Conservation (phyloP, 2,113 vertebrate species). For the Lophura nycthemera region DNA sequence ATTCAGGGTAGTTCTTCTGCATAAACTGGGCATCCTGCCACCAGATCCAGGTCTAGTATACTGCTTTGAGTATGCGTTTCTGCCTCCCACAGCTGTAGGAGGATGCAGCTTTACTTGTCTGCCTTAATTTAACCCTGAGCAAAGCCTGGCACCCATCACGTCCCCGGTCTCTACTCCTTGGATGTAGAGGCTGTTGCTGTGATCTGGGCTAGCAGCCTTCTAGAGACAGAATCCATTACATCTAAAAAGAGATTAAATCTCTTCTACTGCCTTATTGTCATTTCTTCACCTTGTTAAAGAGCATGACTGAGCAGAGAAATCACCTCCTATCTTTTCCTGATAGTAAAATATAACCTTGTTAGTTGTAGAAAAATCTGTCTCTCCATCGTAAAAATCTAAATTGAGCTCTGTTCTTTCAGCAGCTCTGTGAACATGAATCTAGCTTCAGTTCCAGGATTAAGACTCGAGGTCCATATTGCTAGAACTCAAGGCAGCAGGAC, state of each 20-base stretch:
- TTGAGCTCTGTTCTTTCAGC: not conserved
- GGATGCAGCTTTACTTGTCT: not conserved
- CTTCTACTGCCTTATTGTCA: not conserved
- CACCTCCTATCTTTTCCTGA: not conserved
- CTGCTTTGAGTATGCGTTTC: not conserved
- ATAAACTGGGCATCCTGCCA: conserved; percentile 58
- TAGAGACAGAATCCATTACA: not conserved
- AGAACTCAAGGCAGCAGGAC: conserved; percentile 9
- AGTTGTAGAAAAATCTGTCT: not conserved
- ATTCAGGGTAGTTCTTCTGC: conserved; percentile 61
- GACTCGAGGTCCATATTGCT: conserved; percentile 40
- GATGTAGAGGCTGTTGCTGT: not conserved
- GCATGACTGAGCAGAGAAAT: not conserved
- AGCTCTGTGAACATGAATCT: not conserved
- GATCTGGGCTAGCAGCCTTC: not conserved
- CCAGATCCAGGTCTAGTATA: not conserved
- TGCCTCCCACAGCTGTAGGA: not conserved
- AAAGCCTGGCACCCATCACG: rapidly evolving
- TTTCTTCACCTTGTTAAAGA: not conserved
- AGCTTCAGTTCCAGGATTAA: conserved; percentile 35
- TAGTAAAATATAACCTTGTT: not conserved
- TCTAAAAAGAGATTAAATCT: not conserved
- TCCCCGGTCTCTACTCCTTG: not conserved
- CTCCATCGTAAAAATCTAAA: not conserved
- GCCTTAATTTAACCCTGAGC: not conserved